Evolutionary conservation across 2,113 vertebrate genomes (phyloP).

Genomic region (Cephalopterus ornatus): DNA sequence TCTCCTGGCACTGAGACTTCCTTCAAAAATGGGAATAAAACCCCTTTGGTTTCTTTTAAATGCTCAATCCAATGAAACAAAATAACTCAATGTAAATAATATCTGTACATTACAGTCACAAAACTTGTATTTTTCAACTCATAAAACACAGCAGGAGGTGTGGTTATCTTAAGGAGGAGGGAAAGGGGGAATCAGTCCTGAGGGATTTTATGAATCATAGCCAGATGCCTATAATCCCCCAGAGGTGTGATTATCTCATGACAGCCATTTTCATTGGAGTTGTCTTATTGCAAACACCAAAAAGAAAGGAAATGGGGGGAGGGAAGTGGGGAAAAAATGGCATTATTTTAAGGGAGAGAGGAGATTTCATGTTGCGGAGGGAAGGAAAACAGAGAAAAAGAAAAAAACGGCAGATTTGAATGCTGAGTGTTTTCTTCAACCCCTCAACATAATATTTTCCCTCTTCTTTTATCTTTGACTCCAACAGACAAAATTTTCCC

Average conservation of each 20-base stretch:
- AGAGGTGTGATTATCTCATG: conserved; percentile 61
- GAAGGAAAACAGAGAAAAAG: neutral
- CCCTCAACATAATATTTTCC: neutral
- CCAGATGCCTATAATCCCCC: conserved; percentile 49
- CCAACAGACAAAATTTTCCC: neutral
- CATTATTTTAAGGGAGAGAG: neutral
- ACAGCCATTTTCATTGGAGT: conserved; percentile 1
- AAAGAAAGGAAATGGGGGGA: neutral
- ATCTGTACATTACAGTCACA: neutral
- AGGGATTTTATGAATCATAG: conserved; percentile 51
- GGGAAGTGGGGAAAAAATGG: neutral
- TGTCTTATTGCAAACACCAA: conserved; percentile 14
- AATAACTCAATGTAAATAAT: conserved; percentile 11
- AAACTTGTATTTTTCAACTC: conserved; percentile 20
- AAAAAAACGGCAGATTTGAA: neutral
- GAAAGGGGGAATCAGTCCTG: conserved; percentile 8
- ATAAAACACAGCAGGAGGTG: conserved; percentile 8
- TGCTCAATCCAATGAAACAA: neutral
- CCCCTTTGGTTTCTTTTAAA: neutral
- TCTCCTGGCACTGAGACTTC: neutral
- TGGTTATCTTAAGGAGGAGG: conserved; percentile 18
- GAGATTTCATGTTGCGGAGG: neutral
- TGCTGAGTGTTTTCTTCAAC: neutral
- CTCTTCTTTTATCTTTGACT: neutral
- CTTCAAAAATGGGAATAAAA: neutral